Percentiles rank a stretch among this genome's conserved stretches.
phyloP scores from a whole-genome alignment of 2,113 vertebrate species.

The Nannospalax galili region DNA sequence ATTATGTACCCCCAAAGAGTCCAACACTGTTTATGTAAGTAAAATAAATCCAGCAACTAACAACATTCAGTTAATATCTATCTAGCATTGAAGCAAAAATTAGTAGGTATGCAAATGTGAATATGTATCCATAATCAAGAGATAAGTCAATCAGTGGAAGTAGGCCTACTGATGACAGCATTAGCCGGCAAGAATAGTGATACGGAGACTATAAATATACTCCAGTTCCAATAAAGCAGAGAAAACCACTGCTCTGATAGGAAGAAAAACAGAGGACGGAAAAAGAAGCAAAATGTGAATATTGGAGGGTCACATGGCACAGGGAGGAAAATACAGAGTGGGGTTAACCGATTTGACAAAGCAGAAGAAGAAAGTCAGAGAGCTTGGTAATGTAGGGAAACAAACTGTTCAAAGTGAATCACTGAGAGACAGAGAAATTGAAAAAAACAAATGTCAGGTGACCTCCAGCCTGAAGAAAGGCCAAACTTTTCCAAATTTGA shows the following conservation, averaged over 20 bases:
- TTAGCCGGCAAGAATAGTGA: background rate
- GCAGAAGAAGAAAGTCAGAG: background rate
- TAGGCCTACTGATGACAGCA: background rate
- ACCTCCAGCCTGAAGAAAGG: background rate
- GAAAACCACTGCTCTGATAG: background rate
- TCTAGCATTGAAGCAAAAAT: constrained; percentile 18
- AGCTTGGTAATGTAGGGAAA: background rate
- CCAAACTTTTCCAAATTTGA: background rate
- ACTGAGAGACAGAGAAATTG: background rate
- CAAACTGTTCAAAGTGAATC: background rate
- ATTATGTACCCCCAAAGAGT: background rate
- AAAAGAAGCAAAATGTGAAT: constrained; percentile 8
- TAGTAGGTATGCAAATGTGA: background rate
- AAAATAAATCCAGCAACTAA: background rate
- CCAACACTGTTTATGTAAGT: background rate
- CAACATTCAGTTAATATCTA: background rate
- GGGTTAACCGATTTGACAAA: background rate
- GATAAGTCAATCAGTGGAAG: background rate
- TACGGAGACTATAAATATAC: background rate
- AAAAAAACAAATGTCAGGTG: background rate
- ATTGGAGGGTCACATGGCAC: background rate
- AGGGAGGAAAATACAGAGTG: background rate
- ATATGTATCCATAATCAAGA: background rate
- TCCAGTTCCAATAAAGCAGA: background rate
- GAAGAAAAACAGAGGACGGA: background rate